Conservation (phyloP, 2,113 vertebrate genomes). For the Oceanites oceanicus region DNA sequence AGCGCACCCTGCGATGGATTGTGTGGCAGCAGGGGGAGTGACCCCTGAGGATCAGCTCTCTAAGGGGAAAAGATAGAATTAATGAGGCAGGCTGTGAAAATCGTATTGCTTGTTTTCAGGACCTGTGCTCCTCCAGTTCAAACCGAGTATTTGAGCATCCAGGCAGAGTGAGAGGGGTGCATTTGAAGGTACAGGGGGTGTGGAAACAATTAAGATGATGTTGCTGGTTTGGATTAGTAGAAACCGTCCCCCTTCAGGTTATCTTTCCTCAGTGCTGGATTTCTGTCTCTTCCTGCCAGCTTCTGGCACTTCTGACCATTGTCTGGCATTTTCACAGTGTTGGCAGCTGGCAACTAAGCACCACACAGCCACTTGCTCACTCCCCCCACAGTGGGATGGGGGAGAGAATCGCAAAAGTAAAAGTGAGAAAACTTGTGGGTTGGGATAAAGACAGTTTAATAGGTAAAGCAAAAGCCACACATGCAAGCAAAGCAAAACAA, state of each 20-base stretch:
- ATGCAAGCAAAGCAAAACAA: too few relatives aligned
- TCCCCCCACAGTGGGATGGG: too few relatives aligned
- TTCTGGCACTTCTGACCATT: background rate
- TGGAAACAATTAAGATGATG: background rate
- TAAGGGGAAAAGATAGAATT: background rate
- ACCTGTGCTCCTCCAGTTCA: background rate
- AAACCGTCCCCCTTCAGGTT: background rate
- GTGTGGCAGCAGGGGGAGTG: background rate
- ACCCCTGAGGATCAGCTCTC: background rate
- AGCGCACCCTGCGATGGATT: accelerated
- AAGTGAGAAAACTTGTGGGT: too few relatives aligned
- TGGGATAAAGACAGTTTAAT: too few relatives aligned
- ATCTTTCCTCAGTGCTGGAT: background rate
- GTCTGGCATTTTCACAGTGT: background rate
- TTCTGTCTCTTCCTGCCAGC: background rate
- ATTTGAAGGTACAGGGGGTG: background rate
- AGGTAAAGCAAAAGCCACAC: too few relatives aligned
- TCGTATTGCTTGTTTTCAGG: background rate
- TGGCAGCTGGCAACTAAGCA: too few relatives aligned
- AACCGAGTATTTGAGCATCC: background rate
- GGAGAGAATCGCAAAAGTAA: too few relatives aligned
- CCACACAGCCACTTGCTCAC: too few relatives aligned
- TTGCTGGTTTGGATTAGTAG: background rate
- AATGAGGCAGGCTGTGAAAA: background rate
- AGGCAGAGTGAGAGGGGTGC: accelerated